phyloP scores from a whole-genome alignment of 1,140 invertebrate genomes.

The Hycleus cichorii region DNA sequence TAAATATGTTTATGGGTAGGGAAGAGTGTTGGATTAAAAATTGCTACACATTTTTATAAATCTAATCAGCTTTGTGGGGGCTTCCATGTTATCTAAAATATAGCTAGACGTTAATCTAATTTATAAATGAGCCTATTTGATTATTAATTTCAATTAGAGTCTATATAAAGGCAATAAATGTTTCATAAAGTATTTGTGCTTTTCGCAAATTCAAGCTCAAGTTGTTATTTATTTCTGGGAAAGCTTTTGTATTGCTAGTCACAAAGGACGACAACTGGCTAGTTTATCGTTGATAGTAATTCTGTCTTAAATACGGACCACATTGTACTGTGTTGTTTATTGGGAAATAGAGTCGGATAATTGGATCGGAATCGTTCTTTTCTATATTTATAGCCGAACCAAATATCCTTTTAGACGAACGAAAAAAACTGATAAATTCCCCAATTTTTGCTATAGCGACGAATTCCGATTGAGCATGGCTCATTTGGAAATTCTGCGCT shows the following conservation, averaged over 20 bases:
- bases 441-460: too few relatives aligned
- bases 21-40: constrained; percentile 15
- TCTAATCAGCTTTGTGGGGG: constrained; percentile 10
- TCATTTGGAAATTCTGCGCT: too few relatives aligned
- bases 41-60: constrained; percentile 19
- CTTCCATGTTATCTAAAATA: neutral
- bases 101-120: neutral
- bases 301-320: constrained; percentile 15
- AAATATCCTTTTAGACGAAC: neutral
- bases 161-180: neutral
- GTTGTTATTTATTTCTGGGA: too few relatives aligned
- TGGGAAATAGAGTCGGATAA: constrained; percentile 14
- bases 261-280: constrained; percentile 7
- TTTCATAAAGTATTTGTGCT: neutral
- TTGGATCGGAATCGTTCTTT: constrained; percentile 13
- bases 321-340: constrained; percentile 15
- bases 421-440: too few relatives aligned
- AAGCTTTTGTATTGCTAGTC: constrained; percentile 12
- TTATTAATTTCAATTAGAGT: neutral
- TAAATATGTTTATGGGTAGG: constrained; percentile 10
- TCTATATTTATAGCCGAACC: constrained; percentile 12
- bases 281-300: constrained; percentile 16
- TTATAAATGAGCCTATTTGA: neutral
- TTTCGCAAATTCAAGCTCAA: too few relatives aligned
- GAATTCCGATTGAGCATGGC: too few relatives aligned